Evolutionary conservation across 2,888 invertebrate species (phyloP).

Genomic region (Epistrophe eligans): DNA sequence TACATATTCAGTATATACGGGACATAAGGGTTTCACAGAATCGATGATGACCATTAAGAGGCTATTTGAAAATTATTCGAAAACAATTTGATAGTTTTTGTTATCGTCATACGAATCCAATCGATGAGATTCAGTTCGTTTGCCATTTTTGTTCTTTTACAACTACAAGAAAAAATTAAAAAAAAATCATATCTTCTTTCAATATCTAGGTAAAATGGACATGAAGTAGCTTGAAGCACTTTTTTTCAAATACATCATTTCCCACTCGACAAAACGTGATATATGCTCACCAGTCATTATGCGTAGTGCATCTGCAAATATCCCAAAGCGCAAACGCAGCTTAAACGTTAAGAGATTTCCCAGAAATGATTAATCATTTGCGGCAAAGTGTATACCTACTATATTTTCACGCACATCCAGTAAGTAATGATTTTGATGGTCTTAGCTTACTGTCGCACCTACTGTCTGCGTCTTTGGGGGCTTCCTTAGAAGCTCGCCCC

Average conservation of each 20-base stretch:
- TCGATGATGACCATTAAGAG: conserved; percentile 72
- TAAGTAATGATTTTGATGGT: conserved; percentile 59
- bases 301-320: conserved; percentile 71
- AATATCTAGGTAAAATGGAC: neutral
- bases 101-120: conserved; percentile 14
- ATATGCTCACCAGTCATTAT: conserved; percentile 69
- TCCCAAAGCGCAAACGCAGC: conserved; percentile 43
- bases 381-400: conserved; percentile 39
- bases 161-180: neutral
- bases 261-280: conserved; percentile 70
- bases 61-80: conserved; percentile 58
- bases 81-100: conserved; percentile 38
- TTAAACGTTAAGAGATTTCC: conserved; percentile 63
- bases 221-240: conserved; percentile 3
- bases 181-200: neutral
- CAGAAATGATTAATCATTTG: conserved; percentile 70
- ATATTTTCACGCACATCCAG: conserved; percentile 65
- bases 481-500: conserved; percentile 69
- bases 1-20: too few species aligned
- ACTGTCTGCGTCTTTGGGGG: conserved; percentile 37
- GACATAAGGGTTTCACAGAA: conserved; percentile 64
- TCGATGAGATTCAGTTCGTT: conserved; percentile 32
- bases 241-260: conserved; percentile 43
- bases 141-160: neutral
- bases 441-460: conserved; percentile 61